Evolutionary conservation across 2,888 invertebrate species (phyloP).

Genomic region (Andrena fulva): DNA sequence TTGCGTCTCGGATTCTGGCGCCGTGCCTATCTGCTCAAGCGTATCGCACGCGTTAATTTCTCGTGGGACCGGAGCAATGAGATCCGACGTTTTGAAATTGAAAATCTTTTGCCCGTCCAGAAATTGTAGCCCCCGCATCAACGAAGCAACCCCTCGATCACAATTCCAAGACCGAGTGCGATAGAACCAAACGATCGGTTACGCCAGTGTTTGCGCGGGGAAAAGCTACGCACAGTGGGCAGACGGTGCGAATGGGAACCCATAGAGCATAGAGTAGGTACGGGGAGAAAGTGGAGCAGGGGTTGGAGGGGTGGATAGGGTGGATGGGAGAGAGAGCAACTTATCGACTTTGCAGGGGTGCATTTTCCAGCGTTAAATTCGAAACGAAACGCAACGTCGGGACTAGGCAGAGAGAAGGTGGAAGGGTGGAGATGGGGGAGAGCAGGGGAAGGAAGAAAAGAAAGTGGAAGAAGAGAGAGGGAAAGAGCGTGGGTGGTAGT

Average conservation of each 20-base stretch:
- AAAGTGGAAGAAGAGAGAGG: not conserved
- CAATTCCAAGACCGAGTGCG: too few species aligned
- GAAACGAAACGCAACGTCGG: slow-evolving; percentile 23
- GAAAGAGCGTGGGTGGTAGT: slow-evolving; percentile 7
- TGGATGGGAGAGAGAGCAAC: slow-evolving; percentile 54
- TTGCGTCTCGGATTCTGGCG: slow-evolving; percentile 13
- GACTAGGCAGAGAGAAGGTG: slow-evolving; percentile 17
- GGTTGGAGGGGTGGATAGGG: not conserved
- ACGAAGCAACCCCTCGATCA: too few species aligned
- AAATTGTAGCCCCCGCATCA: not conserved
- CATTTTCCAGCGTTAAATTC: slow-evolving; percentile 70
- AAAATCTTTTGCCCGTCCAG: not conserved
- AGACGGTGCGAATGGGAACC: slow-evolving; percentile 51
- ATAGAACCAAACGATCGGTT: not conserved
- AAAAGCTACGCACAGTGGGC: slow-evolving; percentile 48
- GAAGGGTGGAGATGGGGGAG: too few species aligned
- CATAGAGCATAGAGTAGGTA: slow-evolving; percentile 16
- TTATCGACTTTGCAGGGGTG: slow-evolving; percentile 75
- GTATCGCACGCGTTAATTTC: slow-evolving; percentile 5
- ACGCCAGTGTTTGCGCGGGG: slow-evolving; percentile 51
- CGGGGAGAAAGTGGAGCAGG: not conserved
- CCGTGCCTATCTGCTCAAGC: not conserved
- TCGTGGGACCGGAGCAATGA: not conserved
- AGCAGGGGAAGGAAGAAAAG: not conserved
- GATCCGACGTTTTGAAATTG: not conserved